Conservation (phyloP, 2,888 invertebrate genomes). For the Mechanitis mazaeus region DNA sequence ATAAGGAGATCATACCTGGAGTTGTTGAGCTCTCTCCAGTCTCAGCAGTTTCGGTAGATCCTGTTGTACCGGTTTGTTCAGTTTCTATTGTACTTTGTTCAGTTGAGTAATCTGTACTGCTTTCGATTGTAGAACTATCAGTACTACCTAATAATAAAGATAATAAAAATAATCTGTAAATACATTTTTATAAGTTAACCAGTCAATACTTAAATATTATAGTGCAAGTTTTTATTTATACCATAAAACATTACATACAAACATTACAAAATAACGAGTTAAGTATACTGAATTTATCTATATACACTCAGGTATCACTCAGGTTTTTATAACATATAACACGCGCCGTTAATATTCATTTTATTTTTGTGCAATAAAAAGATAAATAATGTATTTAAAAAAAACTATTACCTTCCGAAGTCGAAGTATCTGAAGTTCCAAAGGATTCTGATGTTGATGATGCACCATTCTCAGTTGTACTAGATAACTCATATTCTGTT, state of each 20-base stretch:
- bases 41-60: constrained; percentile 16
- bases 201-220: neutral
- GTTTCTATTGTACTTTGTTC: constrained; percentile 12
- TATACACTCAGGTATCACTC: no score
- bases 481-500: constrained; percentile 2
- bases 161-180: neutral
- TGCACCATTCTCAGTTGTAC: constrained; percentile 14
- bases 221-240: no score
- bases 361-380: no score
- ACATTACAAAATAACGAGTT: no score
- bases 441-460: neutral
- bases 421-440: constrained; percentile 22
- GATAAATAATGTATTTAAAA: neutral
- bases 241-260: no score
- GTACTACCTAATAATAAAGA: neutral
- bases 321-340: no score
- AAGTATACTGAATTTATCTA: no score
- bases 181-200: no score
- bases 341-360: no score
- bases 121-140: neutral
- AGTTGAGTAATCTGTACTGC: constrained; percentile 8
- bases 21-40: constrained; percentile 5
- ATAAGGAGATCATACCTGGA: neutral
- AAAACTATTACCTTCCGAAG: constrained; percentile 17
- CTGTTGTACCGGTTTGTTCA: constrained; percentile 17